These are phyloP conservation scores for Julus scanicus DNA, from an alignment of 2,888 invertebrate genomes.

Conservation along the genomic window DNA sequence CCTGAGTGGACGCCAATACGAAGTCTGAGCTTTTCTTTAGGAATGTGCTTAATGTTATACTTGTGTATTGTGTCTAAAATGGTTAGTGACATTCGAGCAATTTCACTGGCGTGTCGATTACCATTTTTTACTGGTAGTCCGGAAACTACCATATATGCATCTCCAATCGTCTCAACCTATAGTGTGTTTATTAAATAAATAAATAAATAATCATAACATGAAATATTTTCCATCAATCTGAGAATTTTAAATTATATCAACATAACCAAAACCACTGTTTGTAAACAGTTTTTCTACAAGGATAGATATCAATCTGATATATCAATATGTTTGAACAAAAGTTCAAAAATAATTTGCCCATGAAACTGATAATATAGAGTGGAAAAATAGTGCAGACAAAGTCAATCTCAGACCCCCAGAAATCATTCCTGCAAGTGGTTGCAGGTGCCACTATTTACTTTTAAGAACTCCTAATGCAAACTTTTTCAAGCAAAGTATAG, in stretches of 20 bases:
- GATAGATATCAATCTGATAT: neutral
- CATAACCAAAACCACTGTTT: no score
- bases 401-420: no score
- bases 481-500: neutral
- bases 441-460: no score
- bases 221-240: no score
- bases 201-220: no score
- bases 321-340: neutral
- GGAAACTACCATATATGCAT: conserved; percentile 68
- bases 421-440: no score
- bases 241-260: no score
- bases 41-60: conserved; percentile 67
- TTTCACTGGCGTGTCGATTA: conserved; percentile 66
- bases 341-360: neutral
- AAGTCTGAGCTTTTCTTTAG: conserved; percentile 65
- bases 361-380: neutral
- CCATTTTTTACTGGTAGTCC: conserved; percentile 67
- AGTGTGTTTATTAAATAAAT: no score
- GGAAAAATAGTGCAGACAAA: no score
- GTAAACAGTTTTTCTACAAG: no score
- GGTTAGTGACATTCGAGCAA: conserved; percentile 66
- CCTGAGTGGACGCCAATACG: conserved; percentile 67
- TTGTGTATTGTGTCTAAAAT: conserved; percentile 65
- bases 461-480: neutral
- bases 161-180: conserved; percentile 63